Evolutionary conservation across 1,140 invertebrate genomes (phyloP), one percentile per base, ranked within the genome.

Genomic region (Drosophila cardini): DNA sequence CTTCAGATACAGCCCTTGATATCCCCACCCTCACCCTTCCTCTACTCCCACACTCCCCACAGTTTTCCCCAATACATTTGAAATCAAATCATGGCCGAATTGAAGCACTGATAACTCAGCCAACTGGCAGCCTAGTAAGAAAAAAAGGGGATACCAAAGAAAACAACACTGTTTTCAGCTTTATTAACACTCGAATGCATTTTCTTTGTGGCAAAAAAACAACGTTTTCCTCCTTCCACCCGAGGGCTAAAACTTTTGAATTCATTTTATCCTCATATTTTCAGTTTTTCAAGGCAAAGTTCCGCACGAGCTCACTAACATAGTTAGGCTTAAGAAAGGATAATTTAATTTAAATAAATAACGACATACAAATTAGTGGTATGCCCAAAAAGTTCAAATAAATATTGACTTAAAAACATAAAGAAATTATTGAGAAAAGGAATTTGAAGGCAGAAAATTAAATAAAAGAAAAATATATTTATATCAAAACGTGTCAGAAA

Each of bases 141-240:
- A 21, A 34, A 65, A 45, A 68, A 63, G 67, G 32, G 62, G 43
- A 13, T 67, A 60, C 26, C 46, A 15, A 26, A 26, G n/a, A 36
- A 9, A 62, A 55, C 46, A 63, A 76, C 13, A 18, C 65, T 57
- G 43, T 69, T 13, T 63, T 68, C 18, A 48, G 43, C 32, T 64
- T 83, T 83, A 68, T 83, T 83, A 76, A 83, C 80, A 83, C 72
- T 79, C 72, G 76, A 83, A 50, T 83, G 81, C 60, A 69, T 68
- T 72, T 72, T 18, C 72, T 80, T 80, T 74, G 58, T 63, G 42
- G 21, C 30, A 15, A 56, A 32, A 32, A 36, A 36, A 36, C 34
- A 36, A 10, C 10, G 34, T 34, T 26, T 48, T 10, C 15, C 18
- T 15, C 38, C 30, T 48, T 43, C 48, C 42, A 46, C 26, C 36